Conservation (phyloP, 2,888 invertebrate species). For the Ichneumoninae sp. region DNA sequence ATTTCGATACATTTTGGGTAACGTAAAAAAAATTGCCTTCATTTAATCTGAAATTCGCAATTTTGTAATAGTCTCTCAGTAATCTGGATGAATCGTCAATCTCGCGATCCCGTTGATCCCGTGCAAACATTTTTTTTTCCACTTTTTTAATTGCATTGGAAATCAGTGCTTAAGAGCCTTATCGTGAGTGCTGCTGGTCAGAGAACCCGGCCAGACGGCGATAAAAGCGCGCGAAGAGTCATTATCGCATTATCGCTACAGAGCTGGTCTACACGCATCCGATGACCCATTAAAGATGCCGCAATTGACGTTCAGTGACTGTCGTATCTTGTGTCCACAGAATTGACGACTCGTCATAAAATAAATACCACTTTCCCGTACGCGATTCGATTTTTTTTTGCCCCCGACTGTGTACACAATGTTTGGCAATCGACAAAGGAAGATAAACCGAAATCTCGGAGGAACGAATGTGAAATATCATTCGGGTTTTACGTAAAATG, state of each 20-base stretch:
- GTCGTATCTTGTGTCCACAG: conserved; percentile 15
- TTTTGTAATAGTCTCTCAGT: background rate
- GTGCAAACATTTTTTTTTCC: background rate
- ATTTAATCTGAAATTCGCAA: background rate
- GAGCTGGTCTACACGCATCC: conserved; percentile 26
- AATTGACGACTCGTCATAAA: conserved; percentile 1
- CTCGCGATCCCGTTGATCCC: background rate
- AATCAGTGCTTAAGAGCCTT: conserved; percentile 22
- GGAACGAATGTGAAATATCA: background rate
- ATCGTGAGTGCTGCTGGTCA: background rate
- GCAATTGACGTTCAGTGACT: conserved; percentile 1
- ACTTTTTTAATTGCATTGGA: conserved; percentile 35
- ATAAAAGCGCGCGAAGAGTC: conserved; percentile 32
- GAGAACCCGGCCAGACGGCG: conserved; percentile 24
- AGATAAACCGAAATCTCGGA: background rate
- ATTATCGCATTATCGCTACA: conserved; percentile 32
- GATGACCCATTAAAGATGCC: conserved; percentile 48
- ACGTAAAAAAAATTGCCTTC: background rate
- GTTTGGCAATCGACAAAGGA: background rate
- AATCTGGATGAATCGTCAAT: background rate
- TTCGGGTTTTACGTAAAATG: background rate
- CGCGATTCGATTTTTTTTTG: background rate
- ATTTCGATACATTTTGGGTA: background rate
- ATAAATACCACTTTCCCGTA: background rate
- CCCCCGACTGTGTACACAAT: background rate